Percentiles rank a stretch among this genome's conserved stretches.
Conservation (phyloP, 2,113 vertebrate genomes). For the Galeopterus variegatus region DNA sequence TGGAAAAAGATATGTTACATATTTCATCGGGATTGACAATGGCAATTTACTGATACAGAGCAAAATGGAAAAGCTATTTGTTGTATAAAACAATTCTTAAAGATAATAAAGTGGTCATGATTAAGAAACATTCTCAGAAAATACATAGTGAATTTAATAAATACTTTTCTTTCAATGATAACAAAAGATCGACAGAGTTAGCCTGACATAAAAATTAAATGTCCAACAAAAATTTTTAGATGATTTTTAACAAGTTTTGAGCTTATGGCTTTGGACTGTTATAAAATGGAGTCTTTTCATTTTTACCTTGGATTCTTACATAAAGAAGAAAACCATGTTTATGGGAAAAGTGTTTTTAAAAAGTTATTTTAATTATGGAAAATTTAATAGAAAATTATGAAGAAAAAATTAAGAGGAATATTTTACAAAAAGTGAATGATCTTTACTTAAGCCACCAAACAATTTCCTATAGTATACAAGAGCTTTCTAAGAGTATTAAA, state of each 20-base stretch:
- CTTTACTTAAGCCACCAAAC: neutral
- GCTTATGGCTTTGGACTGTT: neutral
- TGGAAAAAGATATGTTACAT: neutral
- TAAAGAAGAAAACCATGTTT: neutral
- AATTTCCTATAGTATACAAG: neutral
- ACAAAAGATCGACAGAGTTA: neutral
- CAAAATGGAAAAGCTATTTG: slow-evolving; percentile 1
- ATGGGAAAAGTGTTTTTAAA: neutral
- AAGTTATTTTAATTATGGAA: neutral
- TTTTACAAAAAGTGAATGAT: neutral
- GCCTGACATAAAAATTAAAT: neutral
- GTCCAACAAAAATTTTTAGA: neutral
- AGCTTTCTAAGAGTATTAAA: neutral
- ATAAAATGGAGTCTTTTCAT: neutral
- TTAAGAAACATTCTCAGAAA: neutral
- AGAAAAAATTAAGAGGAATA: neutral
- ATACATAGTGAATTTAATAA: slow-evolving; percentile 27
- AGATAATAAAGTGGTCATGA: neutral
- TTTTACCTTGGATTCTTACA: neutral
- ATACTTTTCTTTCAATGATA: neutral
- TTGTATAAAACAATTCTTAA: neutral
- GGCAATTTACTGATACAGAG: neutral
- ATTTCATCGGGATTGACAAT: neutral
- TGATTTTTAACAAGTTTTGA: neutral
- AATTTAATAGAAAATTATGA: neutral